A percentile compares a stretch with the other conserved stretches of the same genome.
Evolutionary conservation across 1,140 invertebrate genomes (phyloP).

Genomic region (Trichogramma pretiosum): DNA sequence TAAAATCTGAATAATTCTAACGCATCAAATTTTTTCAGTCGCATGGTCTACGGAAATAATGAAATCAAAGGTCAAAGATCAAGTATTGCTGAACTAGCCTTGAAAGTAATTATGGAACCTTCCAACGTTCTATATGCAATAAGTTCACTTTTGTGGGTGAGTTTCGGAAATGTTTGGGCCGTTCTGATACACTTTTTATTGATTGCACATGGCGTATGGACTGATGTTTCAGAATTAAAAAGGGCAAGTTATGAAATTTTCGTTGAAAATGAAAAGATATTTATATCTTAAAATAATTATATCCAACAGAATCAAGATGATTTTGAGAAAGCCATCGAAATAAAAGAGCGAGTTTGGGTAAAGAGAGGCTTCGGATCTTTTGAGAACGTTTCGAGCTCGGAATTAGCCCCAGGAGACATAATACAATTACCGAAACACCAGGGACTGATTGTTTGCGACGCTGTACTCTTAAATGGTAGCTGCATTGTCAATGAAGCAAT

Average conservation of each 20-base stretch:
- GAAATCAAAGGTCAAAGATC: too few species aligned
- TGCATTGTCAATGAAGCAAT: slow-evolving; percentile 95
- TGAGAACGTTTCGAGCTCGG: slow-evolving; percentile 47
- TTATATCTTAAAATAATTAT: too few species aligned
- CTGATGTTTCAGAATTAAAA: too few species aligned
- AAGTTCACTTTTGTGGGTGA: too few species aligned
- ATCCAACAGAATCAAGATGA: slow-evolving; percentile 70
- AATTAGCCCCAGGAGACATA: slow-evolving; percentile 87
- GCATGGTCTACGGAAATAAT: slow-evolving; percentile 70
- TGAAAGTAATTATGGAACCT: too few species aligned
- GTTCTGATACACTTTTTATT: too few species aligned
- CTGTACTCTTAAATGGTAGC: slow-evolving; percentile 75
- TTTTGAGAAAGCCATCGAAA: slow-evolving; percentile 59
- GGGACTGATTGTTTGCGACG: slow-evolving; percentile 82
- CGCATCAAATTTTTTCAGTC: slow-evolving; percentile 44
- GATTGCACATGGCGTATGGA: too few species aligned
- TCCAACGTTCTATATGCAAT: too few species aligned
- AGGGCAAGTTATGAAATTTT: too few species aligned
- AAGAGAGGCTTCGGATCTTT: slow-evolving; percentile 42
- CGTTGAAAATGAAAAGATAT: too few species aligned
- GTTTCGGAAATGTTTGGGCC: too few species aligned
- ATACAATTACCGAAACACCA: slow-evolving; percentile 78
- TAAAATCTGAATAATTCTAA: neutral
- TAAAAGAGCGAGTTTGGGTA: slow-evolving; percentile 55
- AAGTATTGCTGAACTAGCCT: too few species aligned